These are phyloP conservation scores for Macrosoma leucophasiata DNA, from an alignment of 2,888 invertebrate species.

Conservation along the genomic window DNA sequence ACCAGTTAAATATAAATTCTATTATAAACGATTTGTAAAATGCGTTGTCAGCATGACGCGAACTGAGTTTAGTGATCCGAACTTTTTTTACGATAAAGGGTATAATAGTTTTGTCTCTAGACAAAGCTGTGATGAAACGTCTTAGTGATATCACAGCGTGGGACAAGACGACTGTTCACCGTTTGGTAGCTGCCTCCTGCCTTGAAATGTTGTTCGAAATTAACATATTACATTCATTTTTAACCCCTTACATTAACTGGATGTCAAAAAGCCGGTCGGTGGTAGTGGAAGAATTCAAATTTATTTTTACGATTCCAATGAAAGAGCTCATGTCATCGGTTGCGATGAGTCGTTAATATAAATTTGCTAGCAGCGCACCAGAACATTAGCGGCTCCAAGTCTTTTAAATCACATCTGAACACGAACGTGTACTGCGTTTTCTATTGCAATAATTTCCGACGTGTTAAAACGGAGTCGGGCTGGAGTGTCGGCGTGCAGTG, in stretches of 20 bases:
- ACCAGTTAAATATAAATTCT: constrained; percentile 52
- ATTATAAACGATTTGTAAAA: constrained; percentile 68
- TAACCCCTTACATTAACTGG: constrained; percentile 48
- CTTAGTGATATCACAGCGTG: constrained; percentile 61
- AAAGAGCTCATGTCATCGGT: constrained; percentile 37
- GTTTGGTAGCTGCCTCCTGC: constrained; percentile 63
- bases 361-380: constrained; percentile 30
- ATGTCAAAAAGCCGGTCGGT: constrained; percentile 29
- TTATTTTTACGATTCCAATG: constrained; percentile 41
- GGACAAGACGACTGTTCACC: constrained; percentile 45
- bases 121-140: constrained; percentile 62
- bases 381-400: constrained; percentile 32
- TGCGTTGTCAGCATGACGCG: constrained; percentile 71
- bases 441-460: constrained; percentile 63
- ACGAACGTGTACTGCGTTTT: constrained; percentile 41
- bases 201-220: constrained; percentile 37
- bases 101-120: constrained; percentile 58
- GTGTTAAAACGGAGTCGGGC: constrained; percentile 53
- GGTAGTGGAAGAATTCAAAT: constrained; percentile 35
- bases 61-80: constrained; percentile 42
- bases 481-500: constrained; percentile 42
- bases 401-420: constrained; percentile 45
- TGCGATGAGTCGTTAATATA: constrained; percentile 32
- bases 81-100: constrained; percentile 43
- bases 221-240: constrained; percentile 44